Evolutionary conservation across 1,140 invertebrate genomes (phyloP).

Genomic region (Brachionus koreanus): DNA sequence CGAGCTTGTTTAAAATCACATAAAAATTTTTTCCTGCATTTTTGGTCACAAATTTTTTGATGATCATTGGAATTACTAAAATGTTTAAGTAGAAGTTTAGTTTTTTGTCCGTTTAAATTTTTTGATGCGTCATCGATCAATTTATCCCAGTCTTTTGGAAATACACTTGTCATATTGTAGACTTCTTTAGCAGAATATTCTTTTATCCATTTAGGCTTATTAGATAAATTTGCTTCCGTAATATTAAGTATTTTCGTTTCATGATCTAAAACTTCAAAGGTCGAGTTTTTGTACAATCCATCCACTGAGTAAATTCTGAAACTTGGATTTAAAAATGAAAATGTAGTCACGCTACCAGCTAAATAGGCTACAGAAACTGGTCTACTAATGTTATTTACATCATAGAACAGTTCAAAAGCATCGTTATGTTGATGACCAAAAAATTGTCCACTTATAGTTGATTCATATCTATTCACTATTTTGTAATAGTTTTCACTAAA

Average conservation of each 20-base stretch:
- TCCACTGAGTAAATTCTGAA: constrained; percentile 43
- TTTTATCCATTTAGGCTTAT: constrained; percentile 30
- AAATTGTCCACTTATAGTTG: constrained; percentile 60
- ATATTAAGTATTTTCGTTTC: constrained; percentile 31
- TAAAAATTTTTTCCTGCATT: constrained; percentile 22
- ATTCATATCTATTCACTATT: constrained; percentile 54
- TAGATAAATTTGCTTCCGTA: background rate
- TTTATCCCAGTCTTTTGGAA: constrained; percentile 31
- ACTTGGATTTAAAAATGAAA: constrained; percentile 51
- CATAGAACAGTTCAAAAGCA: constrained; percentile 59
- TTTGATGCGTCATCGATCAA: background rate
- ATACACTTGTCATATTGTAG: background rate
- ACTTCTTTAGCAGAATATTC: constrained; percentile 41
- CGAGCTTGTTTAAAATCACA: constrained; percentile 42
- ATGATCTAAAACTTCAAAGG: constrained; percentile 35
- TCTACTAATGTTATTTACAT: constrained; percentile 48
- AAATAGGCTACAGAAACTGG: constrained; percentile 84
- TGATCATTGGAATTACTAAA: constrained; percentile 4
- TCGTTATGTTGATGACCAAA: constrained; percentile 61
- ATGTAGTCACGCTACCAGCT: constrained; percentile 85
- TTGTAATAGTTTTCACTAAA: constrained; percentile 63
- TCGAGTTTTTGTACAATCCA: background rate
- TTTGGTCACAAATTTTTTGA: constrained; percentile 21
- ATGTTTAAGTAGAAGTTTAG: background rate
- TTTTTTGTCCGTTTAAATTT: background rate